These are phyloP conservation scores for Harlomillsia oculata DNA, from an alignment of 1,140 invertebrate genomes.

Conservation along the genomic window DNA sequence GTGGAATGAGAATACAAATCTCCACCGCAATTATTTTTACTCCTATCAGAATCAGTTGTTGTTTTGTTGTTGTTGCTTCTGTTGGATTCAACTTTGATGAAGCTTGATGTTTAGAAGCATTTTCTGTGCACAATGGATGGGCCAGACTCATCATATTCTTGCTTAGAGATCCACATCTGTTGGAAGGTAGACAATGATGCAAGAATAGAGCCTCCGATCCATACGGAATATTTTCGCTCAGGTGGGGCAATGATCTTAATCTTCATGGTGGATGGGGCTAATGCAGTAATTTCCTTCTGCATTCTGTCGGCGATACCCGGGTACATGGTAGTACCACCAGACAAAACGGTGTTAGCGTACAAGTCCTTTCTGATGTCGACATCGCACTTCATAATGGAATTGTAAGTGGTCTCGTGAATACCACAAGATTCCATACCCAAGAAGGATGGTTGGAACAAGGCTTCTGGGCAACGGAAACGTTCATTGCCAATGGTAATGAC, in stretches of 20 bases:
- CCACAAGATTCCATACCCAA: constrained; percentile 73
- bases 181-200: constrained; percentile 70
- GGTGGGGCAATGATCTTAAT: constrained; percentile 84
- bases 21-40: too few relatives aligned
- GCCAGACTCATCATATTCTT: constrained; percentile 66
- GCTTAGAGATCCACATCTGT: constrained; percentile 53
- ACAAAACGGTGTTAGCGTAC: constrained; percentile 62
- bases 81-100: not conserved
- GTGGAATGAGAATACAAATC: too few relatives aligned
- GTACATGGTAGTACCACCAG: constrained; percentile 87
- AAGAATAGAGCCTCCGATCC: constrained; percentile 74
- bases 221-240: constrained; percentile 75
- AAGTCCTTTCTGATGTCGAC: constrained; percentile 53
- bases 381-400: constrained; percentile 55
- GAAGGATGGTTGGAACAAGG: constrained; percentile 55
- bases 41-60: too few relatives aligned
- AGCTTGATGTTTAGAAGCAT: constrained; percentile 66
- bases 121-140: constrained; percentile 90
- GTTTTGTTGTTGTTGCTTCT: constrained; percentile 6
- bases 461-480: constrained; percentile 50
- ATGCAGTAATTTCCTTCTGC: constrained; percentile 81
- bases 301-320: constrained; percentile 66
- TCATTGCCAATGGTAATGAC: constrained; percentile 62
- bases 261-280: constrained; percentile 79
- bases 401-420: constrained; percentile 65